Evolutionary conservation across 2,888 invertebrate genomes (phyloP), one percentile per base, ranked within the genome.

Genomic region (Stenoptilia bipunctidactyla): DNA sequence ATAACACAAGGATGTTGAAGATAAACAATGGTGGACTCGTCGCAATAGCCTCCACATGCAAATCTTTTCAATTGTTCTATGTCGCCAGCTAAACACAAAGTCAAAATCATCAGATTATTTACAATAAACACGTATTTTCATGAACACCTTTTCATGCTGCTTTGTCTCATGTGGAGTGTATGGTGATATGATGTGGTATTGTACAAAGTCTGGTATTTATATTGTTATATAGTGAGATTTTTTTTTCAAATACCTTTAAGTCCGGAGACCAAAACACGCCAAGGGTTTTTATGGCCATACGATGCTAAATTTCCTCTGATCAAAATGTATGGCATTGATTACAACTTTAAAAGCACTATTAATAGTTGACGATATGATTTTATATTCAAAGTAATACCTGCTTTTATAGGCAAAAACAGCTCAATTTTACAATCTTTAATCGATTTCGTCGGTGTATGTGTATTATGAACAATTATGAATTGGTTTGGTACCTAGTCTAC

Each of bases 1-100:
- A 94, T 92, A 46, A 93, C 92, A 76, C 93, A 93, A 56, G 93
- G 93, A 86, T 94, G 93, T 75, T 93, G 92, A 63, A 92, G 86
- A 75, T 93, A 94, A 53, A 92, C 92, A 66, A 93, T 92, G 40
- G 93, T 93, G 40, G 90, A 92, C 58, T 92, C 91, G 82, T 94
- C 93, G 72, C 90, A 89, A 70, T 92, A 92, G 53, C 93, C 93
- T 51, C 92, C 93, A 59, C 91, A 92, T 46, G 92, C 90, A 76
- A 93, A 93, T 57, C 92, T 86, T 72, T 90, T 90, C 56, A 94
- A 85, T 68, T 93, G 93, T 62, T 92, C 92, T 67, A 93, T 92
- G 68, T 94, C 93, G 56, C 88, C 87, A 59, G 91, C 90, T 90
- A 75, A 39, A 80, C n/a, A 30, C 6, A 8, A 15, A 33, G 33